phyloP scores from a whole-genome alignment of 2,888 invertebrate genomes.

The Oligia latruncula region DNA sequence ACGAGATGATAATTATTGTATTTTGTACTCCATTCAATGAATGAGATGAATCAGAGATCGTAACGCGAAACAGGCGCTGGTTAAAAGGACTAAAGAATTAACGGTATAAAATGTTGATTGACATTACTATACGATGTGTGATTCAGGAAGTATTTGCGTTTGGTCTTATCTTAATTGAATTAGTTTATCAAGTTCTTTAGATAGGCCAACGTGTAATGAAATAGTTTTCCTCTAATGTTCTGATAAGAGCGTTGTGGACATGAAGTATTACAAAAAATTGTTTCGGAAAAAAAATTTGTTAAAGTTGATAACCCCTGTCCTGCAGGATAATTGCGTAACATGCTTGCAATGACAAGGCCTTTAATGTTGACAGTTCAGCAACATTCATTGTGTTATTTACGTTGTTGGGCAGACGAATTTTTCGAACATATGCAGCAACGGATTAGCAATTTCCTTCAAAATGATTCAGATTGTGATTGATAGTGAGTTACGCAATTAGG shows the following conservation, averaged over 20 bases:
- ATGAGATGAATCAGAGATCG: conserved; percentile 49
- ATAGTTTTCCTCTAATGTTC: conserved; percentile 20
- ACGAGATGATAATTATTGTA: conserved; percentile 14
- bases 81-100: conserved; percentile 4
- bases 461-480: not conserved
- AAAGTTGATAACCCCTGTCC: not conserved
- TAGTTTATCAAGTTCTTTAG: conserved; percentile 45
- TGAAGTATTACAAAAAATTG: not conserved
- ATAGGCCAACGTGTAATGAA: conserved; percentile 13
- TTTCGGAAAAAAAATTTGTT: not conserved
- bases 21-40: conserved; percentile 19
- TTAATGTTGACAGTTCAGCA: not conserved
- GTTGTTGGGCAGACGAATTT: not conserved
- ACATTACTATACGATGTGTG: conserved; percentile 6
- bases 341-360: not conserved
- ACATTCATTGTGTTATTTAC: not conserved
- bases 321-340: not conserved
- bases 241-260: not conserved
- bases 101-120: conserved; percentile 7
- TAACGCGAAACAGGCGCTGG: conserved; percentile 22
- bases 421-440: not conserved
- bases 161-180: conserved; percentile 52
- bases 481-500: not conserved
- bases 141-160: conserved; percentile 31
- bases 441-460: not conserved